Evolutionary conservation across 2,888 invertebrate species (phyloP), one percentile per base, ranked within the genome.

Genomic region (Nebria salina): DNA sequence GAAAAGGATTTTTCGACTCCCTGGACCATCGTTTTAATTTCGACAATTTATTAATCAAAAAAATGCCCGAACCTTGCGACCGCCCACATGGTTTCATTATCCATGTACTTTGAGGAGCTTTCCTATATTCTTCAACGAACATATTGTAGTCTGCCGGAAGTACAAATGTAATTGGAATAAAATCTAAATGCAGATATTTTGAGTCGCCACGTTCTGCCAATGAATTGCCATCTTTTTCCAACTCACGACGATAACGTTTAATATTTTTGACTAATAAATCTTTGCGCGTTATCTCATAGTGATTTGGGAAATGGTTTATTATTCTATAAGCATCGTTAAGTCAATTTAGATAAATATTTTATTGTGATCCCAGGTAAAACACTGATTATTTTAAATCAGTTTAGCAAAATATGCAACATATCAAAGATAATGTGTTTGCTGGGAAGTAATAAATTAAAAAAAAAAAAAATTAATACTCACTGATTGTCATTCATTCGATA

Each of bases 1-100:
- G 95, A 86, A 96, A 95, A 1, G 95, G 94, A 82, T 94, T 95
- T 89, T 95, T 96, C 0, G 95, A 94, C 89, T 97, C 96, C 34
- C 96, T 91, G 0, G 96, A 96, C 95, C 96, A 96, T 87, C 95
- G 93, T 87, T 97, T 98, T 82, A 98, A 89, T 89, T 98, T 98
- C 2, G 97, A 97, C 82, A 98, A 90, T 90, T 97, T 97, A 88
- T 98, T 98, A 85, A 98, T 97, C 80, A 98, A 91, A 88, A 98
- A 98, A 86, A 98, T 98, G 65, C 98, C 98, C n/a, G 95, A 94
- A 1, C 96, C 96, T 88, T 96, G 96, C 0, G 98, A 97, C 90
- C 98, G 96, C 42, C 97, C 97, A 87, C 97, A 97, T 0, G 98
- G 98, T 88, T 98, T 98, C 95, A 98, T 97, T 83, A 98, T 98